These are phyloP conservation scores for Heliconius himera DNA, from an alignment of 1,140 invertebrate species.

Conservation along the genomic window DNA sequence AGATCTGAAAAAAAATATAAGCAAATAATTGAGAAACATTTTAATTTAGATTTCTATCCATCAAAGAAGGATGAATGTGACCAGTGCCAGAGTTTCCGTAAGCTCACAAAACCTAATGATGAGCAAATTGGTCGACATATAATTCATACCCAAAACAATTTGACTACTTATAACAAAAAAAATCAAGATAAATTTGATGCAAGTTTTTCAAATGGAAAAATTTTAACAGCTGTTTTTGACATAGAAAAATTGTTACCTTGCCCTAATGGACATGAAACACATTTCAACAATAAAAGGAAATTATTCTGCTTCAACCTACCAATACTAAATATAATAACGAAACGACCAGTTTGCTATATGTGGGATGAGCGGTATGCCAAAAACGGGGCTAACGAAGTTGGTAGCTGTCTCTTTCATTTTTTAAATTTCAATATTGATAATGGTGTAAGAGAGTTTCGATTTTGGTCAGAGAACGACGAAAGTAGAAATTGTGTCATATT, in stretches of 20 bases:
- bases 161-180: slow-evolving; percentile 15
- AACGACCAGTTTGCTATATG: slow-evolving; percentile 2
- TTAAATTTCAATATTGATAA: not conserved
- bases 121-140: slow-evolving; percentile 3
- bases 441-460: not conserved
- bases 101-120: slow-evolving; percentile 9
- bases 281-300: slow-evolving; percentile 20
- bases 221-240: slow-evolving; percentile 19
- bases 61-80: slow-evolving; percentile 6
- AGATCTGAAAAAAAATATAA: slow-evolving; percentile 1
- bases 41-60: slow-evolving; percentile 11
- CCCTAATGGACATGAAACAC: not conserved
- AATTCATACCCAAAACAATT: slow-evolving; percentile 16
- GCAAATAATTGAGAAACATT: slow-evolving; percentile 4
- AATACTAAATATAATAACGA: slow-evolving; percentile 2
- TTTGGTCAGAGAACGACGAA: not conserved
- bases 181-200: slow-evolving; percentile 18
- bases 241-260: slow-evolving; percentile 19
- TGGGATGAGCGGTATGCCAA: slow-evolving; percentile 10
- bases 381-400: not conserved
- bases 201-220: slow-evolving; percentile 18
- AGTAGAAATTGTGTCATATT: slow-evolving; percentile 5
- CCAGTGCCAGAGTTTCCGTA: not conserved
- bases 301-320: slow-evolving; percentile 14
- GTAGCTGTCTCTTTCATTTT: not conserved